Base-by-base conservation (phyloP, 2,113 vertebrate species). In the Ursus arctos region DNA sequence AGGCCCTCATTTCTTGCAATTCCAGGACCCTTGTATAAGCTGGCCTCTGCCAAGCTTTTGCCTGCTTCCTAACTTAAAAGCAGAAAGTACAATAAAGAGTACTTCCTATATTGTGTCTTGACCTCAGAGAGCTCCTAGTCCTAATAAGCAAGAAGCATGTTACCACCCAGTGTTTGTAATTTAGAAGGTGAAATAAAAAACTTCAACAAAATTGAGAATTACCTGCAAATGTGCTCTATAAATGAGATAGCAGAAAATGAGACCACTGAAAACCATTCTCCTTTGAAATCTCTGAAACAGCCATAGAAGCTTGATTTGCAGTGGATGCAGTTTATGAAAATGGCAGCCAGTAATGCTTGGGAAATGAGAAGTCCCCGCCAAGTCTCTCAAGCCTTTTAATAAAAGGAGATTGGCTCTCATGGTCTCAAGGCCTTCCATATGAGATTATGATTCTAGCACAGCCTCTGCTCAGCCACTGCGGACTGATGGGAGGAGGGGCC, bases 291-390 rank as follows among this genome's bases (percentile, higher is more conserved):
- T 16, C 89, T 8, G 13, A 49, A 22, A 10, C 2, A 65, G 8
- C 65, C 33, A 9, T 36, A 61, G 84, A 71, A 51, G 57, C 72
- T 36, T 43, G 40, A n/a, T 47, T n/a, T 43, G 14, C 51, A 26
- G 5, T 15, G 12, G 14, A 7, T 28, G 49, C 14, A 12, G 4
- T 28, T 40, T 9, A 1, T 67, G 40, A 61, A 61, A 18, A 24
- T 4, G 10, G 28, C 0, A 0, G 51, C 7, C 10, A 10, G 16
- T 24, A 16, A 26, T 16, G 19, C 53, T 40, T 18, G 28, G 74
- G 53, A 51, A 61, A 51, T 67, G 40, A 47, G 72, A 88, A 33
- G 10, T 36, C 22, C 47, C 43, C 71, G n/a, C 40, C 33, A 19
- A 4, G 3, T 16, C 26, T 14, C 43, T 49, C 31, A 5, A 63